Percentiles rank a stretch among this genome's conserved stretches.
Conservation (phyloP, 1,140 invertebrate genomes). For the Onthophagus taurus region DNA sequence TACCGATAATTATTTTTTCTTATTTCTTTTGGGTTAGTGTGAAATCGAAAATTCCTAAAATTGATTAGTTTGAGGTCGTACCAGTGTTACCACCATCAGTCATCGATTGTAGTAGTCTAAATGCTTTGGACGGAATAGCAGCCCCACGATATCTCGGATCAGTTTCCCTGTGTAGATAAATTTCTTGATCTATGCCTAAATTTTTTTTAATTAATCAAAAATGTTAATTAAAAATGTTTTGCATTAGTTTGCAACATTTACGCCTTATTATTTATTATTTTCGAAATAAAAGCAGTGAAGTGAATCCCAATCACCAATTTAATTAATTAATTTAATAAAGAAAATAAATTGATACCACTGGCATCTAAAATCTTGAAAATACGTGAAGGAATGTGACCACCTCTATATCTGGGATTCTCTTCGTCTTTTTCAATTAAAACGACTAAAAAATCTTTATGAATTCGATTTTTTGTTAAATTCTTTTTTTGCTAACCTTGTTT, state of each 20-base stretch:
- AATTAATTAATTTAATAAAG: slow-evolving; percentile 10
- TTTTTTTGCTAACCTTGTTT: slow-evolving; percentile 50
- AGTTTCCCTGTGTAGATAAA: slow-evolving; percentile 46
- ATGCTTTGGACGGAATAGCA: slow-evolving; percentile 61
- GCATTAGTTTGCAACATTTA: too few relatives aligned
- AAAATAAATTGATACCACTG: slow-evolving; percentile 31
- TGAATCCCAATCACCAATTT: slow-evolving; percentile 18
- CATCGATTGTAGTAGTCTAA: slow-evolving; percentile 55
- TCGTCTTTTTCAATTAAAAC: slow-evolving; percentile 17
- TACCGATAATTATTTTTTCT: too few relatives aligned
- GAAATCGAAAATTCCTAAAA: too few relatives aligned
- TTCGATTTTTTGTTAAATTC: not conserved
- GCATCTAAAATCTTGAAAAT: slow-evolving; percentile 46
- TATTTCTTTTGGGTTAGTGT: too few relatives aligned
- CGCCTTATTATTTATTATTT: too few relatives aligned
- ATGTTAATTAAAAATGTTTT: too few relatives aligned
- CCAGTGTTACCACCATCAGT: slow-evolving; percentile 34
- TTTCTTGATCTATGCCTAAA: slow-evolving; percentile 44
- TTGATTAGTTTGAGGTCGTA: too few relatives aligned
- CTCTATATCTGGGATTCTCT: slow-evolving; percentile 44
- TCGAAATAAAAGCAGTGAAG: too few relatives aligned
- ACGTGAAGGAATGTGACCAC: slow-evolving; percentile 48
- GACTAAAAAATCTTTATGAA: too few relatives aligned
- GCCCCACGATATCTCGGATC: slow-evolving; percentile 56
- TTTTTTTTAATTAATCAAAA: not conserved